Conservation (phyloP, 2,797 vertebrate species). For the Aldrovandia affinis region DNA sequence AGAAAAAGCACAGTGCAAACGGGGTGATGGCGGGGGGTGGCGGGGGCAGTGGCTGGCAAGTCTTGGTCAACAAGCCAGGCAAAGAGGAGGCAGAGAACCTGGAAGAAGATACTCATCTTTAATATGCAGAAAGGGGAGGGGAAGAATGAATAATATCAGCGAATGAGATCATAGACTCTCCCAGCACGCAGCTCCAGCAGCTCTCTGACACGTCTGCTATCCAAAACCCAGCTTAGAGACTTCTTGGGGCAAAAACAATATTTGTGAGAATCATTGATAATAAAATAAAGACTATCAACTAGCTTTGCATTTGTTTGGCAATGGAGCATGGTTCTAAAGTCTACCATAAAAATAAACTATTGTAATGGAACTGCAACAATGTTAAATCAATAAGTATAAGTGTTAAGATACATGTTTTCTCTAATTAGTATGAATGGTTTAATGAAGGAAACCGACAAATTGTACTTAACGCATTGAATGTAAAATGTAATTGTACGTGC, state of each 20-base stretch:
- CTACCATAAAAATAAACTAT: slow-evolving; percentile 5
- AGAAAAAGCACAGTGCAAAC: slow-evolving; percentile 90
- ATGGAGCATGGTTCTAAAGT: slow-evolving; percentile 4
- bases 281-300: slow-evolving; percentile 12
- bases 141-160: slow-evolving; percentile 33
- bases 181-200: slow-evolving; percentile 6
- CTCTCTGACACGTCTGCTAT: slow-evolving; percentile 15
- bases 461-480: slow-evolving; percentile 46
- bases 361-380: background rate
- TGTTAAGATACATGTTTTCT: slow-evolving; percentile 13
- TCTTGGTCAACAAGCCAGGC: slow-evolving; percentile 85
- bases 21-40: slow-evolving; percentile 78
- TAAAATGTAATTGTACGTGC: slow-evolving; percentile 38
- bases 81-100: slow-evolving; percentile 87
- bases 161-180: slow-evolving; percentile 35
- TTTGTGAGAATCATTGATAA: slow-evolving; percentile 16
- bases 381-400: slow-evolving; percentile 8
- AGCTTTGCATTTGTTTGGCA: slow-evolving; percentile 29
- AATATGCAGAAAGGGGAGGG: slow-evolving; percentile 50
- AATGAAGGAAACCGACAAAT: slow-evolving; percentile 35
- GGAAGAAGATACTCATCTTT: slow-evolving; percentile 97
- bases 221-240: slow-evolving; percentile 10
- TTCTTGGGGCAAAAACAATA: background rate
- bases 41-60: slow-evolving; percentile 82
- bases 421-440: slow-evolving; percentile 40